phyloP scores from a whole-genome alignment of 2,113 vertebrate genomes.

The Willisornis vidua region DNA sequence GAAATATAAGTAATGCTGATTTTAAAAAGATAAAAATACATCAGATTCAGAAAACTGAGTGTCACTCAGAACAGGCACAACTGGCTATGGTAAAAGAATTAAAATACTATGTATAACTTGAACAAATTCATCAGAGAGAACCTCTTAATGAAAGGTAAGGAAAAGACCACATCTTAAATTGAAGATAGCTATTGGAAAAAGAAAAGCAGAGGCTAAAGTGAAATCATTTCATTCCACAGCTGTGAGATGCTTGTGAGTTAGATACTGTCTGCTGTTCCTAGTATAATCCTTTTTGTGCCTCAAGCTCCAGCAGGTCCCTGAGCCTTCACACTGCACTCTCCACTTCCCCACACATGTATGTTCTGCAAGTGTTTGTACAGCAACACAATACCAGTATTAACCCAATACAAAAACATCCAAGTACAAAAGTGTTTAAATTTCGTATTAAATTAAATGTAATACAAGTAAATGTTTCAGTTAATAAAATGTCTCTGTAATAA shows the following conservation, averaged over 20 bases:
- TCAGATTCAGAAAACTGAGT: neutral
- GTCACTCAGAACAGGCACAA: neutral
- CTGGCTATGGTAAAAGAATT: neutral
- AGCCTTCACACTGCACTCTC: neutral
- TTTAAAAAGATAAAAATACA: neutral
- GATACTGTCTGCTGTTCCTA: neutral
- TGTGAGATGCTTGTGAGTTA: neutral
- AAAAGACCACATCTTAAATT: neutral
- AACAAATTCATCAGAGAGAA: neutral
- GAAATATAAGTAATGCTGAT: neutral
- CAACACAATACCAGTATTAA: slow-evolving; percentile 62
- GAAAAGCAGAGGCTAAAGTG: neutral
- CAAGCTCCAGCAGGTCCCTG: neutral
- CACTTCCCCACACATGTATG: neutral
- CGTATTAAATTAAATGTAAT: slow-evolving; percentile 20
- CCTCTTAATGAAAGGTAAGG: neutral
- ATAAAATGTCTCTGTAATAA: slow-evolving; percentile 30
- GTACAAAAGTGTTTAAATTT: neutral
- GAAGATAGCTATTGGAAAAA: neutral
- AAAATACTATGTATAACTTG: neutral
- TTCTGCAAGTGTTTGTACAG: slow-evolving; percentile 36
- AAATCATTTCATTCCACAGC: neutral
- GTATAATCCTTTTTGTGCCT: neutral
- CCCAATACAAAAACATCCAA: slow-evolving; percentile 32
- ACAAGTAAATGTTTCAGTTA: slow-evolving; percentile 26